Base-by-base conservation (phyloP, 2,113 vertebrate species). In the Barbus barbus region DNA sequence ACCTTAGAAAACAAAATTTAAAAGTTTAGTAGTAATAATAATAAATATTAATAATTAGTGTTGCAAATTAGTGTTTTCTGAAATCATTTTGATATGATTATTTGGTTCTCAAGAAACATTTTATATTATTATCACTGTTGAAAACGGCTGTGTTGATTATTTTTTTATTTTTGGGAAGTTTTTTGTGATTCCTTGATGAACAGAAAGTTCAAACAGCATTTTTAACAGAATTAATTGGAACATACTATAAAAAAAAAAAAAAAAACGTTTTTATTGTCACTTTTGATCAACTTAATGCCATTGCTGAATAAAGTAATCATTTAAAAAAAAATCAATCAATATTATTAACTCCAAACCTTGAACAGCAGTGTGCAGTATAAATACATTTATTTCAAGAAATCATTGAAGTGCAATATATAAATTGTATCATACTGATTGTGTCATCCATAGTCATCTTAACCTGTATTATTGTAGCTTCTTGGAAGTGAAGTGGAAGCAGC, bases 401-500 rank as follows among this genome's bases (percentile, higher is more conserved):
- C 28, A 63, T 20, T 67, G 16, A 67, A 67, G 7, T 33, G n/a
- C 4, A 9, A 20, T 33, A 67, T 4, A 60, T 12, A 56, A 56
- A 56, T 22, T 20, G 6, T 22, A 0, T 63, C 13, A 14, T 22
- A 22, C 31, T 69, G 65, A 69, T 69, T 69, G 2, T 22, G 18
- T 56, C 5, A 6, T 61, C 28, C 4, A 82, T n/a, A 48, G 31
- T 28, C 22, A 78, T 65, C 65, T 41, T 84, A 44, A 87, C 82
- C 86, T 78, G 65, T 61, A 81, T 76, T 71, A 71, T 8, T 76
- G 44, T n/a, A 31, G 26, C n/a, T 77, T 33, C n/a, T 51, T 56
- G 33, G 28, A 51, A 8, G 22, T 7, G 41, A 63, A 81, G 8
- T 36, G 14, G 48, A 33, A 24, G 14, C 13, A 74, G 41, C 46